These are phyloP conservation scores for Hemibagrus guttatus DNA, from an alignment of 2,797 vertebrate species.

Conservation along the genomic window DNA sequence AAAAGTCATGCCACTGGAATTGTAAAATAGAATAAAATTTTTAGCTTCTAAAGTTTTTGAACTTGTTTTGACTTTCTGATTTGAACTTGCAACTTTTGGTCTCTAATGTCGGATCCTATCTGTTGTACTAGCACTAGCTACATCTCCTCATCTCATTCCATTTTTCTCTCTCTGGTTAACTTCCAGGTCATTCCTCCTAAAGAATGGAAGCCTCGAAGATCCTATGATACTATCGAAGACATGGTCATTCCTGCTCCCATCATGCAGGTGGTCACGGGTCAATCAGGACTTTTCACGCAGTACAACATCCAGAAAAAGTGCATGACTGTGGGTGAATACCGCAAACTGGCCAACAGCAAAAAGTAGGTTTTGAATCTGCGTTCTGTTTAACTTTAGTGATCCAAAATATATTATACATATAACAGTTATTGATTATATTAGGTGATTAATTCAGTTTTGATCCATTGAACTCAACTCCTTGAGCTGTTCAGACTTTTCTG, in stretches of 20 bases:
- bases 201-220: constrained; percentile 90
- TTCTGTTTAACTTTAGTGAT: too few relatives aligned
- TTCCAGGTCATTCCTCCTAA: constrained; percentile 90
- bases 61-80: too few relatives aligned
- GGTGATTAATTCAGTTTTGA: too few relatives aligned
- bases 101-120: neutral
- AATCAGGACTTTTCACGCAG: constrained; percentile 96
- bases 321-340: constrained; percentile 93
- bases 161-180: neutral
- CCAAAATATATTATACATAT: too few relatives aligned
- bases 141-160: neutral
- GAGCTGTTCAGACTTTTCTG: too few relatives aligned
- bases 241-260: constrained; percentile 96
- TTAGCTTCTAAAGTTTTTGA: too few relatives aligned
- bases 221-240: constrained; percentile 92
- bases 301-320: constrained; percentile 99
- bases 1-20: neutral
- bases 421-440: too few relatives aligned
- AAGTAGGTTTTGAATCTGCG: constrained; percentile 77
- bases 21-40: too few relatives aligned
- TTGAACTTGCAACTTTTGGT: neutral
- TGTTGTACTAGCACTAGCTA: neutral
- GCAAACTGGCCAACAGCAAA: constrained; percentile 94
- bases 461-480: too few relatives aligned
- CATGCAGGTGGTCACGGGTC: constrained; percentile 96